Conservation (phyloP, 37 sponge, comb jelly and placozoan species). For the Dysidea cf. avara region DNA sequence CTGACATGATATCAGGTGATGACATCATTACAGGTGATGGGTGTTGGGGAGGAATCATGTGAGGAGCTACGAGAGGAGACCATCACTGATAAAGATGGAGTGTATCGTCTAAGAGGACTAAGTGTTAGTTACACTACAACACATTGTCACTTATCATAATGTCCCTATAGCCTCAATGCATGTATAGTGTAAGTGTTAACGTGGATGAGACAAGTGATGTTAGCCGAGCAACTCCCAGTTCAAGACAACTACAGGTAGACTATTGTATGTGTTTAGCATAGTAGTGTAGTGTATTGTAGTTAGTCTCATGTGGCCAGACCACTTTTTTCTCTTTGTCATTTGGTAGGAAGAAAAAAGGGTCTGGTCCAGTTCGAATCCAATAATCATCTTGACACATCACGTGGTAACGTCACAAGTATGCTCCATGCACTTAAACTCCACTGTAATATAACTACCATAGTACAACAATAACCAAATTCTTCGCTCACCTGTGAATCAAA, state of each 20-base stretch:
- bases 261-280: background rate
- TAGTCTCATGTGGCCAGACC: too few species aligned
- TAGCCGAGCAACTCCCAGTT: background rate
- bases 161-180: conserved; percentile 20
- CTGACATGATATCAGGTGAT: background rate
- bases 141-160: too few species aligned
- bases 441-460: too few species aligned
- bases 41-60: conserved; percentile 15
- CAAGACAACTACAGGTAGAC: background rate
- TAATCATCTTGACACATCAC: too few species aligned
- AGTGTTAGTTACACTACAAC: conserved; percentile 6
- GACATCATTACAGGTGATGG: conserved; percentile 1
- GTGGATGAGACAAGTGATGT: background rate
- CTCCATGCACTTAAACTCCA: too few species aligned
- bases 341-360: too few species aligned
- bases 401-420: too few species aligned
- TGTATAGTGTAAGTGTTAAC: conserved; percentile 5
- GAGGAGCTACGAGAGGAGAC: conserved; percentile 15
- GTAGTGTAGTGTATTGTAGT: too few species aligned
- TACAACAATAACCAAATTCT: too few species aligned
- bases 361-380: too few species aligned
- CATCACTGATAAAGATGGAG: conserved; percentile 37
- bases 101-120: conserved; percentile 52
- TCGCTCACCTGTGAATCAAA: too few species aligned
- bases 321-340: too few species aligned